phyloP scores from a whole-genome alignment of 2,797 vertebrate species.

The Luscinia luscinia region DNA sequence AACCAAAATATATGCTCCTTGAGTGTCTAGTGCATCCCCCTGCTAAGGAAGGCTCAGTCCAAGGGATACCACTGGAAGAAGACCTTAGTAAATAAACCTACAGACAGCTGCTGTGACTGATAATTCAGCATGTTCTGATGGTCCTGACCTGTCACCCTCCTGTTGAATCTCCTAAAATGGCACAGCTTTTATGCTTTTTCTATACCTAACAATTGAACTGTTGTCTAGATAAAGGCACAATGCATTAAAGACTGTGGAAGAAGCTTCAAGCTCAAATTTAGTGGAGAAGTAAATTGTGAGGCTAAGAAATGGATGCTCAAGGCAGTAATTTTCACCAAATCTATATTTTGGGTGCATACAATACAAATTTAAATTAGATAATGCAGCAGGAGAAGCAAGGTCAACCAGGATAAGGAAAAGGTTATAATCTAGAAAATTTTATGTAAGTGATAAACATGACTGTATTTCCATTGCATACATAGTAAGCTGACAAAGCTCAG shows the following conservation, averaged over 20 bases:
- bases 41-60: not conserved
- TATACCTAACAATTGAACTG: not conserved
- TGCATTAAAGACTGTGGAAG: not conserved
- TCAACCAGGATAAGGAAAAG: not conserved
- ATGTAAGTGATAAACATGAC: not conserved
- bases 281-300: not conserved
- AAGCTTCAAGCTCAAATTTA: not conserved
- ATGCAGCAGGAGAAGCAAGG: not conserved
- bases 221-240: not conserved
- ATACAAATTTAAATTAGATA: not conserved
- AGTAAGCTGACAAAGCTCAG: not conserved
- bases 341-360: not conserved
- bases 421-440: not conserved
- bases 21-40: not conserved
- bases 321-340: not conserved
- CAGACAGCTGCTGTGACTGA: not conserved
- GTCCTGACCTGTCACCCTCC: not conserved
- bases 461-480: not conserved
- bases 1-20: not conserved
- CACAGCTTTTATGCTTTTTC: not conserved
- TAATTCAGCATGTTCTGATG: not conserved
- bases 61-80: not conserved
- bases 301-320: not conserved
- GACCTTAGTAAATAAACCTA: not conserved
- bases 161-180: not conserved